phyloP scores from a whole-genome alignment of 2,797 vertebrate species.

The Xyrichtys novacula region DNA sequence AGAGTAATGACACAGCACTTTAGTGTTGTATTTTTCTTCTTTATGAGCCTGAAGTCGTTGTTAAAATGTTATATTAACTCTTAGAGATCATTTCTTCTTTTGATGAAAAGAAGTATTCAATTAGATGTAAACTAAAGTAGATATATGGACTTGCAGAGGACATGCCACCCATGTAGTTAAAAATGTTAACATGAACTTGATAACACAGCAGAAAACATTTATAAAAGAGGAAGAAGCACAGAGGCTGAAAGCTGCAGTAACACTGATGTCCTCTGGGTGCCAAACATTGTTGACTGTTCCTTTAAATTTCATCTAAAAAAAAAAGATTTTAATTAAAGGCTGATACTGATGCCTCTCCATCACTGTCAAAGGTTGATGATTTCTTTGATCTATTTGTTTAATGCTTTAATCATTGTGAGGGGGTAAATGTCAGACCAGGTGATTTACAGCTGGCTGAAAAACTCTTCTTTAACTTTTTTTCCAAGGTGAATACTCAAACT shows the following conservation, averaged over 20 bases:
- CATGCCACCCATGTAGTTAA: conserved; percentile 55
- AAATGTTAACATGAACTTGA: conserved; percentile 27
- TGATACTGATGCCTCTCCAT: no score
- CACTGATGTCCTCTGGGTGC: background rate
- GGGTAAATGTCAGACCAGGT: no score
- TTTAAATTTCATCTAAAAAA: background rate
- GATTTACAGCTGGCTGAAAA: no score
- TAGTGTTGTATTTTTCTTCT: conserved; percentile 2
- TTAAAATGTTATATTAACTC: conserved; percentile 37
- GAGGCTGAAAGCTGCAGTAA: conserved; percentile 13
- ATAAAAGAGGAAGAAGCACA: background rate
- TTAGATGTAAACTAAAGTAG: conserved; percentile 13
- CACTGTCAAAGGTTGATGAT: no score
- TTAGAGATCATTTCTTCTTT: conserved; percentile 1
- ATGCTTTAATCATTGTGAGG: no score
- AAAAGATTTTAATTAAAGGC: no score
- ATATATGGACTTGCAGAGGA: conserved; percentile 10
- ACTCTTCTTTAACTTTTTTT: no score
- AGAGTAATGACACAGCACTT: conserved; percentile 34
- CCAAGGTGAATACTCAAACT: no score
- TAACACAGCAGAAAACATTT: conserved; percentile 21
- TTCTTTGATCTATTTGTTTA: no score
- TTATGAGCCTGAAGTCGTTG: conserved; percentile 15
- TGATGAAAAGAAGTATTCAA: conserved; percentile 6
- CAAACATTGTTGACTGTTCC: no score